Percentiles rank a stretch among this genome's conserved stretches.
Conservation (phyloP, 2,797 vertebrate species). For the Odontamblyopus rebecca region DNA sequence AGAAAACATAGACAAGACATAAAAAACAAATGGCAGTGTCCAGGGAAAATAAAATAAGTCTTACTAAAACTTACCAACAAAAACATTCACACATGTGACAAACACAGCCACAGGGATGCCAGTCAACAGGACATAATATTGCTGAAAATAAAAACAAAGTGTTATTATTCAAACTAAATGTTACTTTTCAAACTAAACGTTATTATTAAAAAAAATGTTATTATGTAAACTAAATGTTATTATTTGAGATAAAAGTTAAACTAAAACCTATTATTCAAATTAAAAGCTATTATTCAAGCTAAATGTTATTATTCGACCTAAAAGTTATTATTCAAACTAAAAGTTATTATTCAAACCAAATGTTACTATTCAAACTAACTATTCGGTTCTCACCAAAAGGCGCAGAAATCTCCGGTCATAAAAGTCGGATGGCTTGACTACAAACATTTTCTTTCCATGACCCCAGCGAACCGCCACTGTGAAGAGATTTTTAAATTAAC, state of each 20-base stretch:
- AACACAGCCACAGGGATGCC: conserved; percentile 82
- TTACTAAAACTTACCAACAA: conserved; percentile 83
- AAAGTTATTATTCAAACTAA: too few relatives aligned
- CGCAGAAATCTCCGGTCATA: conserved; percentile 88
- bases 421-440: conserved; percentile 81
- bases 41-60: neutral
- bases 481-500: conserved; percentile 30
- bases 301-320: too few relatives aligned
- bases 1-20: conserved; percentile 2
- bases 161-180: too few relatives aligned
- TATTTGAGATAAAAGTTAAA: too few relatives aligned
- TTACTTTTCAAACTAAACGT: too few relatives aligned
- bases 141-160: conserved; percentile 64
- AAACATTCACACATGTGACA: conserved; percentile 85
- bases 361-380: neutral
- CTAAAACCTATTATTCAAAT: too few relatives aligned
- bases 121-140: conserved; percentile 85
- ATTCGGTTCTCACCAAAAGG: conserved; percentile 80
- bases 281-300: too few relatives aligned
- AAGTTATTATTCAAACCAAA: too few relatives aligned
- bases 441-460: conserved; percentile 88
- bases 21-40: too few relatives aligned
- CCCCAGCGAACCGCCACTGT: conserved; percentile 86
- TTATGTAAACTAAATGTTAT: too few relatives aligned
- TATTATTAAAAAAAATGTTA: too few relatives aligned